These are phyloP conservation scores for Drosophila merina DNA, from an alignment of 2,888 invertebrate genomes.

Conservation along the genomic window DNA sequence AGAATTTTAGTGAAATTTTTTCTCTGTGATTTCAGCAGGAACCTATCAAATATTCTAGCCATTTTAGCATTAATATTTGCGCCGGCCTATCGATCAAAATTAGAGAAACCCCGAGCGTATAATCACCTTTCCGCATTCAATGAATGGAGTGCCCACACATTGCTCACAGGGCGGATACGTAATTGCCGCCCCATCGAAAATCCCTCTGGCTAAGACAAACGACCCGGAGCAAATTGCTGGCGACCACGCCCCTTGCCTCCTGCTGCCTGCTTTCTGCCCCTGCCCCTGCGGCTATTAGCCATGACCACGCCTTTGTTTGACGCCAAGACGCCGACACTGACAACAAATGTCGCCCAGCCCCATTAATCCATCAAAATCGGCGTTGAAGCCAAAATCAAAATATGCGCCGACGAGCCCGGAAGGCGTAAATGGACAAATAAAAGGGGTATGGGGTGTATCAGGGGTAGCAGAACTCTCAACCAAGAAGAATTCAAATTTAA, in stretches of 20 bases:
- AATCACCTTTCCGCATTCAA: constrained; percentile 77
- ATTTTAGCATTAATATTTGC: constrained; percentile 53
- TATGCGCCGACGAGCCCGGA: constrained; percentile 24
- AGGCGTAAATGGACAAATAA: constrained; percentile 1
- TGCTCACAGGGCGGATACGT: constrained; percentile 31
- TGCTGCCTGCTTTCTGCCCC: not conserved
- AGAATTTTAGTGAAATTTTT: not conserved
- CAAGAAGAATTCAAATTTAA: constrained; percentile 1
- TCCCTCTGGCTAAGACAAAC: constrained; percentile 56
- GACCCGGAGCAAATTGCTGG: constrained; percentile 59
- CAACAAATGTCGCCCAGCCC: constrained; percentile 42
- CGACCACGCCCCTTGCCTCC: constrained; percentile 15
- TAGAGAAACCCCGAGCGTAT: constrained; percentile 50
- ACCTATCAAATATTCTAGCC: constrained; percentile 37
- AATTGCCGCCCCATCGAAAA: constrained; percentile 41
- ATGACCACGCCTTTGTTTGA: constrained; percentile 49
- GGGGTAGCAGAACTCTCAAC: too few species aligned
- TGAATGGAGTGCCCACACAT: constrained; percentile 41
- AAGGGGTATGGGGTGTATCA: not conserved
- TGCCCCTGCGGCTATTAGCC: constrained; percentile 6
- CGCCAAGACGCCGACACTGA: constrained; percentile 52
- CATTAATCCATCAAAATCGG: constrained; percentile 68
- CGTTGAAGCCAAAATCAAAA: constrained; percentile 58
- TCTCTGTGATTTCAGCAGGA: constrained; percentile 50
- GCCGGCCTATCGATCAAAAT: constrained; percentile 60